phyloP scores from a whole-genome alignment of 2,113 vertebrate species.

The Grantiella picta region DNA sequence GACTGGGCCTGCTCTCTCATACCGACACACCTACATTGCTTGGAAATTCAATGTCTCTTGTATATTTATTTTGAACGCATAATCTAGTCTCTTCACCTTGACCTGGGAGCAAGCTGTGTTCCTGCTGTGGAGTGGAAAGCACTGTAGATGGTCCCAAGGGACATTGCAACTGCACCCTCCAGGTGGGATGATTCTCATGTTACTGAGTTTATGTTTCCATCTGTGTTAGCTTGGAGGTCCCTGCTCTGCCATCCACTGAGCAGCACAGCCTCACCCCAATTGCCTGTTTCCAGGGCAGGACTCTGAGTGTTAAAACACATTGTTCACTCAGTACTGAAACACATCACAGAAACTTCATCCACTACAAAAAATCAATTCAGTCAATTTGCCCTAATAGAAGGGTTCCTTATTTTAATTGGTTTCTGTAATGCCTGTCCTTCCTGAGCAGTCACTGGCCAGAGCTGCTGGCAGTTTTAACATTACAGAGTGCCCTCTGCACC shows the following conservation, averaged over 20 bases:
- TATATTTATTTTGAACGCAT: not conserved
- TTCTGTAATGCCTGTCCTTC: not conserved
- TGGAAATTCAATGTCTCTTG: not conserved
- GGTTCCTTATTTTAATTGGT: not conserved
- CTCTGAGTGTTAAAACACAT: not conserved
- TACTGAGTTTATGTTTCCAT: not conserved
- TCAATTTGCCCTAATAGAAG: not conserved
- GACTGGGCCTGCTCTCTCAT: not conserved
- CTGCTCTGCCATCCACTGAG: fast-evolving
- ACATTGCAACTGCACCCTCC: not conserved
- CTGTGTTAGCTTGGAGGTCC: not conserved
- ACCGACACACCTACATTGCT: not conserved
- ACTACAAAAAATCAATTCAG: not conserved
- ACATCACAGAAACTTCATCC: not conserved
- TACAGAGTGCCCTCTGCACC: not conserved
- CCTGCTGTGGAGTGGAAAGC: not conserved
- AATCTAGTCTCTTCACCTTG: not conserved
- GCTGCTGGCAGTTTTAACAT: not conserved
- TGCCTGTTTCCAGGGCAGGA: not conserved
- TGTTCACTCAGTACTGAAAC: not conserved
- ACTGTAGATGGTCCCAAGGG: not conserved
- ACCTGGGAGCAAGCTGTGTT: not conserved
- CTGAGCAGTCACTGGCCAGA: not conserved
- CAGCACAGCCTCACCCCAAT: not conserved
- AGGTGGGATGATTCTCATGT: not conserved